Evolutionary conservation across 2,797 vertebrate species (phyloP).

Genomic region (Aphelocoma californica): DNA sequence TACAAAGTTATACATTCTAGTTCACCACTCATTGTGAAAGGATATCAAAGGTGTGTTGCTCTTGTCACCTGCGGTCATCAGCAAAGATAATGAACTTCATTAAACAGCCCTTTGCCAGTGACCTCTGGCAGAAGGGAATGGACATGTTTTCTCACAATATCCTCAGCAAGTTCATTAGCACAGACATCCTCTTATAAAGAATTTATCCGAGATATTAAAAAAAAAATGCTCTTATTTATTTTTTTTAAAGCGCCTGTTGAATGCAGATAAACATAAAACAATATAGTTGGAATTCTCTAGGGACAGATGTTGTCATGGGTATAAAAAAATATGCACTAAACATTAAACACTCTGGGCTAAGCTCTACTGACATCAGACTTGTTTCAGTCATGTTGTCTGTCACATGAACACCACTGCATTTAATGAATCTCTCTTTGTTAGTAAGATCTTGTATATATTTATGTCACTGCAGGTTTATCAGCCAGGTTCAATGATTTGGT

Average conservation of each 20-base stretch:
- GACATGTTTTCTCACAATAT: background rate
- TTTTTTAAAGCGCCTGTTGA: background rate
- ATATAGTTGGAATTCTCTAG: background rate
- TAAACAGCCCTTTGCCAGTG: background rate
- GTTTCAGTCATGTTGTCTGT: background rate
- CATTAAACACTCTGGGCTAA: background rate
- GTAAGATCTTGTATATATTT: slow-evolving; percentile 51
- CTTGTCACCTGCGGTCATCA: background rate
- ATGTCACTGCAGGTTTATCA: slow-evolving; percentile 68
- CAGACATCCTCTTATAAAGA: background rate
- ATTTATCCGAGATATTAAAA: background rate
- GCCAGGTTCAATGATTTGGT: slow-evolving; percentile 55
- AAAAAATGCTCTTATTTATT: background rate
- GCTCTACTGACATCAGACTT: background rate
- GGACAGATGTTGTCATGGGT: background rate
- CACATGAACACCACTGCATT: background rate
- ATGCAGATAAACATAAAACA: background rate
- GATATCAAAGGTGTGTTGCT: background rate
- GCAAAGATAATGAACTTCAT: background rate
- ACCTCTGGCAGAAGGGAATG: background rate
- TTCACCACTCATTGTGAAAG: background rate
- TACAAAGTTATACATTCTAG: background rate
- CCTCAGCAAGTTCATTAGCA: background rate
- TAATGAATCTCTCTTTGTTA: background rate
- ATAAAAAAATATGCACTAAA: background rate